Conservation (phyloP, 2,888 invertebrate species). For the Chironomus riparius region DNA sequence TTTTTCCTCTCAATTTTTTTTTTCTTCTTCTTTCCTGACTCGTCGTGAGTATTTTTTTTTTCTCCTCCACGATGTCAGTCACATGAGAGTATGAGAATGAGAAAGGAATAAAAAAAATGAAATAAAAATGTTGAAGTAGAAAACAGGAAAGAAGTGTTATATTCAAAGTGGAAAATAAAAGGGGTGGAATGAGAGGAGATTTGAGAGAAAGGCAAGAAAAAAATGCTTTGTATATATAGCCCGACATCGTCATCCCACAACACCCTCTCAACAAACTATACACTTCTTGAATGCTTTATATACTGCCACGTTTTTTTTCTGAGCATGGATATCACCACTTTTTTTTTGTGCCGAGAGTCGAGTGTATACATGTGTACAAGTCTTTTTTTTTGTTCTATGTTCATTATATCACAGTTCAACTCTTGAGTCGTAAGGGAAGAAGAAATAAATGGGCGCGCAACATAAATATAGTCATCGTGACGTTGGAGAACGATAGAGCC, state of each 20-base stretch:
- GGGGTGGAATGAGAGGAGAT: background rate
- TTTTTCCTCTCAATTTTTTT: slow-evolving; percentile 4
- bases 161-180: slow-evolving; percentile 18
- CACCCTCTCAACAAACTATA: slow-evolving; percentile 6
- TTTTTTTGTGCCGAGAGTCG: background rate
- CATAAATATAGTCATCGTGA: slow-evolving; percentile 6
- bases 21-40: too few species aligned
- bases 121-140: background rate
- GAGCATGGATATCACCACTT: slow-evolving; percentile 19
- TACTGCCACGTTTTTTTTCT: slow-evolving; percentile 22
- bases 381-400: background rate
- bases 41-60: too few species aligned
- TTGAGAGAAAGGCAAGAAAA: slow-evolving; percentile 7
- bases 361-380: slow-evolving; percentile 21
- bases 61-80: too few species aligned
- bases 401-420: slow-evolving; percentile 9
- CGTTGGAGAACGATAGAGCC: background rate
- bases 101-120: background rate
- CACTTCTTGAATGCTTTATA: slow-evolving; percentile 26
- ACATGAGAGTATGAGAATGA: background rate
- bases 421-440: background rate
- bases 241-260: slow-evolving; percentile 9
- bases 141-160: slow-evolving; percentile 27
- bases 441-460: slow-evolving; percentile 7
- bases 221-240: slow-evolving; percentile 16